Evolutionary conservation across 2,113 vertebrate genomes (phyloP), one percentile per base, ranked within the genome.

Genomic region (Campylorhamphus procurvoides): DNA sequence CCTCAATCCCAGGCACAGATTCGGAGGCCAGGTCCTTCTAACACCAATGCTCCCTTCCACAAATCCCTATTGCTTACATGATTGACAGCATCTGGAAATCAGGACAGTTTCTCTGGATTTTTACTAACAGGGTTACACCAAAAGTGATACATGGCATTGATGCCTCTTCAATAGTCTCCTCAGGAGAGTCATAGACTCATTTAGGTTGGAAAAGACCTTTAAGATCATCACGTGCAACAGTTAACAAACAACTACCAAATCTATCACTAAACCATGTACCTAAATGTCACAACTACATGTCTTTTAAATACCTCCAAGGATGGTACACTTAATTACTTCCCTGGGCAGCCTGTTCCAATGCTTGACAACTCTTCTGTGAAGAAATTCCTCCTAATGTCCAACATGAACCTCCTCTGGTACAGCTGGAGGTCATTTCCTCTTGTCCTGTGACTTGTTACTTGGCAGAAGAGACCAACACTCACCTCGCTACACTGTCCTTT

Each of bases 131-230:
- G 11, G 55, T 28, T 29, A 55, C 15, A 35, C 3, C 42, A 59
- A 72, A 67, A 9, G 15, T 0, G 1, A 59, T 29, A 52, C 0
- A 2, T 6, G 10, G 18, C 14, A 3, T 1, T 40, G 79, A 71
- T 5, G 9, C 4, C 29, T 55, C 29, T 27, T 55, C 37, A 49
- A 0, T 4, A 25, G 10, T n/a, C 18, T 46, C 52, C 35, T 42
- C 5, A 18, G 35, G 5, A 66, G 29, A 85, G 25, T 35, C 25
- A 64, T 10, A 75, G 29, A 75, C 52, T 12, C 42, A 12, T 4
- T 35, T 3, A 37, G 15, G 29, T 15, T 47, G 42, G 25, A 66
- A 28, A 82, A 64, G 64, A 60, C 16, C 25, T 77, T 39, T 20
- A 35, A 33, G 24, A 68, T 35, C 52, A 59, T 27, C 3, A 4